phyloP scores from a whole-genome alignment of 2,113 vertebrate species.

The Phyllostomus discolor region DNA sequence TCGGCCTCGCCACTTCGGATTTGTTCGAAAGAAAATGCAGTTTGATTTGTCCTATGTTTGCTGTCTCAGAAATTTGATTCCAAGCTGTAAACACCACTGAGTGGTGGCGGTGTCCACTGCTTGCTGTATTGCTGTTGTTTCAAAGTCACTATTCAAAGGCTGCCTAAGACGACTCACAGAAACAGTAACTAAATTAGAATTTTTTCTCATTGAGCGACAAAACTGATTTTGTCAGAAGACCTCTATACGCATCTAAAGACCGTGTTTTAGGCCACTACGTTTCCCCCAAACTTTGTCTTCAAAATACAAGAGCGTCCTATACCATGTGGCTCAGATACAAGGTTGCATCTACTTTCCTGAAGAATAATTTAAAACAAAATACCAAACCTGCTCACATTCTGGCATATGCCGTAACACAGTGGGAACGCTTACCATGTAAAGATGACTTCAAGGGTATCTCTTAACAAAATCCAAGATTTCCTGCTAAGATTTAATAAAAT shows the following conservation, averaged over 20 bases:
- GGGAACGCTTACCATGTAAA: neutral
- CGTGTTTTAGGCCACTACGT: neutral
- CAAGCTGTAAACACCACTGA: neutral
- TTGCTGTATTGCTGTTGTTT: neutral
- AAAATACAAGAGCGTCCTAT: neutral
- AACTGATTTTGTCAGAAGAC: neutral
- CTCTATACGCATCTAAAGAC: neutral
- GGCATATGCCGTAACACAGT: neutral
- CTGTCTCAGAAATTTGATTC: neutral
- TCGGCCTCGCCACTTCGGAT: neutral
- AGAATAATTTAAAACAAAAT: neutral
- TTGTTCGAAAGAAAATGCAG: neutral
- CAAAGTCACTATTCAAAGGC: neutral
- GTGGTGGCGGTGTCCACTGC: neutral
- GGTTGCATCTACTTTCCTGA: neutral
- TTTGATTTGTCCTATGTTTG: neutral
- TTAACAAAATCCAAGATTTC: neutral
- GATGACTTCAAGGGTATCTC: neutral
- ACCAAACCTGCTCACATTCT: neutral
- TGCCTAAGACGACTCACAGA: neutral
- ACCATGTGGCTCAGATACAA: neutral
- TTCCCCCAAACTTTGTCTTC: neutral
- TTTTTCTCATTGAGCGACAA: neutral
- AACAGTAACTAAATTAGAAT: neutral
- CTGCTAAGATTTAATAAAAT: neutral